Evolutionary conservation across 35 echinoderm and acorn worm genomes (phyloP).

Genomic region (Ptychodera flava): DNA sequence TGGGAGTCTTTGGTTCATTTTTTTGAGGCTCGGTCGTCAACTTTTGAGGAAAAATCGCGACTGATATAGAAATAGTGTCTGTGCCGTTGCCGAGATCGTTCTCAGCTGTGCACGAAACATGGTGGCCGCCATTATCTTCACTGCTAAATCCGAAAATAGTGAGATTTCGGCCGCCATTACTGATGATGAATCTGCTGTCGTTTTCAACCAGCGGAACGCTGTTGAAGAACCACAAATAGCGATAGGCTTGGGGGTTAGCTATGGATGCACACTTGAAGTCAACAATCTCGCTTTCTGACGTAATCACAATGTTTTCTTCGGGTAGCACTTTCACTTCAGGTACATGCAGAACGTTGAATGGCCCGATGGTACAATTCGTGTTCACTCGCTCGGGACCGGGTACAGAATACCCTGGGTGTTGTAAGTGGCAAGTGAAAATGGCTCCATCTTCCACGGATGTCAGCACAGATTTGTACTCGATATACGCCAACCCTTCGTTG

Average conservation of each 20-base stretch:
- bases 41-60: background rate
- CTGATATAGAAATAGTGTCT: background rate
- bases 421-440: background rate
- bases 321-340: background rate
- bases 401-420: background rate
- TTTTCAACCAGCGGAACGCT: background rate
- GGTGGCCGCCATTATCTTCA: background rate
- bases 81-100: background rate
- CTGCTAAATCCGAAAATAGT: background rate
- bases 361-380: background rate
- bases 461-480: background rate
- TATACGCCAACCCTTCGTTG: background rate
- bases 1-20: too few relatives aligned
- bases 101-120: background rate
- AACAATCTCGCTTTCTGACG: background rate
- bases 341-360: background rate
- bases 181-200: background rate
- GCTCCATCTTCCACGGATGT: background rate
- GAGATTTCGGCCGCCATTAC: background rate
- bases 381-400: background rate
- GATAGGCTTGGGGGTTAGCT: background rate
- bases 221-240: background rate
- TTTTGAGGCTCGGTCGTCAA: too few relatives aligned
- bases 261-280: background rate
- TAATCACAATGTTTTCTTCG: background rate